These are phyloP conservation scores for Zeuzera pyrina DNA, from an alignment of 2,888 invertebrate species.

Conservation along the genomic window DNA sequence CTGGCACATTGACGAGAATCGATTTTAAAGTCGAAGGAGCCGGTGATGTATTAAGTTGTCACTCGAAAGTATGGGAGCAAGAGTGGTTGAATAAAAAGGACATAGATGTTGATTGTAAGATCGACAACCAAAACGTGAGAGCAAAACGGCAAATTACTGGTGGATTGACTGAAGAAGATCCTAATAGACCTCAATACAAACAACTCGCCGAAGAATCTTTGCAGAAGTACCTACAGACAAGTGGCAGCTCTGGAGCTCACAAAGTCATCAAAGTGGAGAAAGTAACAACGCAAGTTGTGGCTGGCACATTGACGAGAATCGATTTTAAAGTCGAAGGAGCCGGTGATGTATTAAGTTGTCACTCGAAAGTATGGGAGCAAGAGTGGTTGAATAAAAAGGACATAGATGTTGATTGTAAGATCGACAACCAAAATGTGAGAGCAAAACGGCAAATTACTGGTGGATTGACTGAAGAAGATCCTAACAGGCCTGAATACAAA, in stretches of 20 bases:
- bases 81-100: conserved; percentile 23
- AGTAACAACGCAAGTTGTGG: conserved; percentile 53
- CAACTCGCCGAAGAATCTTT: conserved; percentile 28
- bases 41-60: conserved; percentile 16
- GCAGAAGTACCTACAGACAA: conserved; percentile 19
- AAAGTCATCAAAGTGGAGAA: conserved; percentile 35
- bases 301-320: conserved; percentile 64
- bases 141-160: conserved; percentile 8
- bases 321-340: conserved; percentile 38
- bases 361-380: conserved; percentile 3
- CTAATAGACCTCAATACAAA: conserved; percentile 20
- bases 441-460: conserved; percentile 8
- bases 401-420: neutral
- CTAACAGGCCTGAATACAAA: conserved; percentile 19
- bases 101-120: conserved; percentile 21
- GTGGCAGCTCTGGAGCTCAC: conserved; percentile 18
- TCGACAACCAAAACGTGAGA: conserved; percentile 6
- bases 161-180: conserved; percentile 13
- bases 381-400: conserved; percentile 3
- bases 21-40: conserved; percentile 15
- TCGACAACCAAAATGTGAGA: conserved; percentile 6
- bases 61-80: conserved; percentile 26
- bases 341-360: neutral
- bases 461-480: conserved; percentile 13
- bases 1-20: conserved; percentile 60